phyloP scores from a whole-genome alignment of 2,113 vertebrate species.

The Albula goreensis region DNA sequence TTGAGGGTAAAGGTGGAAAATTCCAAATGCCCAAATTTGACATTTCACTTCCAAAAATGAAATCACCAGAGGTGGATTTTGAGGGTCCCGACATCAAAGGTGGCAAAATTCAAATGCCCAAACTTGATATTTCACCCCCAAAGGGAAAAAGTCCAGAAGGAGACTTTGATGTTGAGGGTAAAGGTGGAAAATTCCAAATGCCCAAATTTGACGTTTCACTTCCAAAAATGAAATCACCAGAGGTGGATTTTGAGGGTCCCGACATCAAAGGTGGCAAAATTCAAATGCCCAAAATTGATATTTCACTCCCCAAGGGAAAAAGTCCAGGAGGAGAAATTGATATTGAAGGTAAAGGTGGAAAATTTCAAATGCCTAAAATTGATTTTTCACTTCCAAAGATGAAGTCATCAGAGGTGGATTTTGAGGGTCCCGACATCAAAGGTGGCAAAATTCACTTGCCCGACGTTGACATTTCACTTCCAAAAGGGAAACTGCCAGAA shows the following conservation, averaged over 20 bases:
- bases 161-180: constrained; percentile 40
- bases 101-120: constrained; percentile 22
- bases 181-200: constrained; percentile 31
- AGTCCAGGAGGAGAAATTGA: constrained; percentile 5
- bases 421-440: constrained; percentile 10
- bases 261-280: constrained; percentile 41
- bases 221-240: constrained; percentile 21
- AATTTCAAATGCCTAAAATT: constrained; percentile 52
- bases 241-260: neutral
- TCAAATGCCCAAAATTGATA: constrained; percentile 28
- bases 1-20: constrained; percentile 39
- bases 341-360: constrained; percentile 49
- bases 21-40: constrained; percentile 31
- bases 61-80: neutral
- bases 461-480: constrained; percentile 24
- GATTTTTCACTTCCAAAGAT: constrained; percentile 56
- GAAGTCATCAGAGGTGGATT: constrained; percentile 9
- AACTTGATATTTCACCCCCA: constrained; percentile 47
- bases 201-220: constrained; percentile 32
- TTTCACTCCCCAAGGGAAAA: constrained; percentile 49
- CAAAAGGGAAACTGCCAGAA: constrained; percentile 29
- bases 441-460: constrained; percentile 50
- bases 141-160: constrained; percentile 36
- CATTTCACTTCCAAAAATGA: constrained; percentile 31
- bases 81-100: constrained; percentile 34